These are phyloP conservation scores for Polydrusus pterygomalis DNA, from an alignment of 2,888 invertebrate genomes.

Conservation along the genomic window DNA sequence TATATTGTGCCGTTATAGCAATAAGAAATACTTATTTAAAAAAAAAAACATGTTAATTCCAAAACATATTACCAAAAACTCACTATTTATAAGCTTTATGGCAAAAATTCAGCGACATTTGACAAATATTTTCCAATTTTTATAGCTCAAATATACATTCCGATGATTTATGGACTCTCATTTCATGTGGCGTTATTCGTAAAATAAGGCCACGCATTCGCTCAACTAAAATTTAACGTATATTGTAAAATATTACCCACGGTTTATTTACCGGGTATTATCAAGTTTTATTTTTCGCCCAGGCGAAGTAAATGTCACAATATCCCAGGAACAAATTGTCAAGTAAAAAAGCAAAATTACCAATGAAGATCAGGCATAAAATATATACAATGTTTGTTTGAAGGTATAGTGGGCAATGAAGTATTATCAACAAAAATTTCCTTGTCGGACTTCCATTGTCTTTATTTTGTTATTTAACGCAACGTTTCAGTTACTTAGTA, in stretches of 20 bases:
- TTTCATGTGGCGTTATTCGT: slow-evolving; percentile 48
- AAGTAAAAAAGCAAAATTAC: no score
- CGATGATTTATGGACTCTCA: slow-evolving; percentile 49
- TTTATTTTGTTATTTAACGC: no score
- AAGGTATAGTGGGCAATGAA: no score
- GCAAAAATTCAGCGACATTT: slow-evolving; percentile 46
- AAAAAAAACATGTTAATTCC: background rate
- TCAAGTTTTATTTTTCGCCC: slow-evolving; percentile 1
- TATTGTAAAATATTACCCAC: slow-evolving; percentile 50
- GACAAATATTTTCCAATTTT: slow-evolving; percentile 56
- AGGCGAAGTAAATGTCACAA: background rate
- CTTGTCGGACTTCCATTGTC: no score
- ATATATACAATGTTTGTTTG: no score
- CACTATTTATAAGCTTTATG: slow-evolving; percentile 40
- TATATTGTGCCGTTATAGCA: no score
- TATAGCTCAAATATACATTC: slow-evolving; percentile 53
- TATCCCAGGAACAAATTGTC: background rate
- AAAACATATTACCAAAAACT: slow-evolving; percentile 20
- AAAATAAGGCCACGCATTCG: slow-evolving; percentile 52
- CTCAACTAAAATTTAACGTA: slow-evolving; percentile 47
- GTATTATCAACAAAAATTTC: no score
- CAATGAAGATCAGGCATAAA: no score
- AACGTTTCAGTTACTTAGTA: no score
- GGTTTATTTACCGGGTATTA: background rate
- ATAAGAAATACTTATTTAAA: background rate